Base-by-base conservation (phyloP, 2,113 vertebrate species). In the Octodon degus region DNA sequence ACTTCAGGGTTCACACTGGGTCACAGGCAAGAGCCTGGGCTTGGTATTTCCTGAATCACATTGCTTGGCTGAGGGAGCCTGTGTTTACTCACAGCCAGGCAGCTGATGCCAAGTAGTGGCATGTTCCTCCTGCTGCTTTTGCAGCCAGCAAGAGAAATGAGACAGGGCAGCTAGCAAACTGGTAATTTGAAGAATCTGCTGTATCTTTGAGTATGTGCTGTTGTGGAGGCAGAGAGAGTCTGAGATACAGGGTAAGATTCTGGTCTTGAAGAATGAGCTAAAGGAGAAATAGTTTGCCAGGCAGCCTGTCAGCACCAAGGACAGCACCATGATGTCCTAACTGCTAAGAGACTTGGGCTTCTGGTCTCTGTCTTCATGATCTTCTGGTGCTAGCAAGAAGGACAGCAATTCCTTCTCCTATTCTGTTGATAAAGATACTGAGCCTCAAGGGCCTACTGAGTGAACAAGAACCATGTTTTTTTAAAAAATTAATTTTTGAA, bases 61-160 rank as follows among this genome's bases (percentile, higher is more conserved):
- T 79, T 7, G 77, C 80, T 60, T 96, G 93, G 13, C 7, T 92
- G 68, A 81, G 79, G 58, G 86, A 92, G n/a, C 62, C 68, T 40
- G 22, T 97, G 95, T 86, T 34, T 96, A 97, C 97, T 97, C 70
- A 93, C 43, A 80, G 30, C 2, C 20, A 81, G 27, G 2, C 12
- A 58, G 65, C 53, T 25, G 77, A 65, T 25, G 22, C 92, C 92
- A 96, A 97, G 90, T 79, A 95, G 95, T 97, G 87, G 94, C 90
- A 58, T 94, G 65, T 91, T 95, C 76, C 74, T 92, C 93, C 79
- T 95, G 96, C 92, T 96, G 79, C 94, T 97, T 98, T 97, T 96
- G 90, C 97, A 97, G 96, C 90, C 92, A 97, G 94, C 80, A 72
- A 93, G 82, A 96, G 90, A 89, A 96, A 96, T 34, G 94, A 96